phyloP scores from a whole-genome alignment of 1,140 invertebrate species.

The Brachionus rotundiformis region DNA sequence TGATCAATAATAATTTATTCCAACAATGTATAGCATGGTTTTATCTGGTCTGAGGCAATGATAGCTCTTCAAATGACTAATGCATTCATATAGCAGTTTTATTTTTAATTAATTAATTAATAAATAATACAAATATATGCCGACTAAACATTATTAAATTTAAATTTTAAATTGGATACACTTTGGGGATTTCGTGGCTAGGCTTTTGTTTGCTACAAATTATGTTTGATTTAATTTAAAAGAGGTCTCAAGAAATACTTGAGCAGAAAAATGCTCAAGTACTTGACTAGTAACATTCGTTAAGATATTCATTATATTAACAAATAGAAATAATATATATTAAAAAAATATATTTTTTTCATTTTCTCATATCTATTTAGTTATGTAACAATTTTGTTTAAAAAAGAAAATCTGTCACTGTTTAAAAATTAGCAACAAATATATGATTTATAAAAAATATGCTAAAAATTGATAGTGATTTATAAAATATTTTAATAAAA shows the following conservation, averaged over 20 bases:
- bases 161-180: slow-evolving; percentile 22
- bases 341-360: too few species aligned
- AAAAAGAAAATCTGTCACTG: too few species aligned
- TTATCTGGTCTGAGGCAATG: neutral
- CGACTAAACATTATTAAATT: neutral
- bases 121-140: neutral
- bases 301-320: too few species aligned
- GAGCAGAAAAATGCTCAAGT: neutral
- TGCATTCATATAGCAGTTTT: neutral
- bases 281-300: neutral
- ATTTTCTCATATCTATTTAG: too few species aligned
- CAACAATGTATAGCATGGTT: neutral
- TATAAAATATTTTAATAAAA: too few species aligned
- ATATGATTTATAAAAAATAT: too few species aligned
- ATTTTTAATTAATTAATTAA: too few species aligned
- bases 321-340: too few species aligned
- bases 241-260: neutral
- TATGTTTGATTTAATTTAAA: slow-evolving; percentile 17
- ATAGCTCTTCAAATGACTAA: neutral
- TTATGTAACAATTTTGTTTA: too few species aligned
- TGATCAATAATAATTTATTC: slow-evolving; percentile 18
- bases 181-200: neutral
- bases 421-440: too few species aligned
- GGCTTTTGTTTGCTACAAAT: neutral
- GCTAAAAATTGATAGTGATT: too few species aligned